These are phyloP conservation scores for Strigamia crassipes DNA, from an alignment of 2,888 invertebrate species.

Conservation along the genomic window DNA sequence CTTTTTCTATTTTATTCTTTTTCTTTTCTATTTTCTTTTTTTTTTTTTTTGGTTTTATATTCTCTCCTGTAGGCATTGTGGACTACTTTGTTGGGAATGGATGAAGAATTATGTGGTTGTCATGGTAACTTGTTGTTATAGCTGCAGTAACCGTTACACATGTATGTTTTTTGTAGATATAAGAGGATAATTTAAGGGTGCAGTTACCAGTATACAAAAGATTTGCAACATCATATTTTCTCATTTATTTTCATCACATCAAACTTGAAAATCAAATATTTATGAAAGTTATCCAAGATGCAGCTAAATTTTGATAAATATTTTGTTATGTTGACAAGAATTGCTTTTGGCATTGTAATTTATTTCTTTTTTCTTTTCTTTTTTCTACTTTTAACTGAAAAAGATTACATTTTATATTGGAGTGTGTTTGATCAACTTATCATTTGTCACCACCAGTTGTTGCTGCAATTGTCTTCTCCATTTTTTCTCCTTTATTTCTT, in stretches of 20 bases:
- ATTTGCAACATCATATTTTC: not conserved
- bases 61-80: not conserved
- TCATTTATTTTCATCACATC: not conserved
- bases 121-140: not conserved
- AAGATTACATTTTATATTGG: conserved; percentile 3
- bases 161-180: conserved; percentile 6
- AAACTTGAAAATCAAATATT: not conserved
- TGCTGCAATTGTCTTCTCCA: not conserved
- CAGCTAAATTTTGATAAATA: too few species aligned
- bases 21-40: not conserved
- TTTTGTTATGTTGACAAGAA: not conserved
- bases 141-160: not conserved
- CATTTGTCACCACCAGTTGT: conserved; percentile 6
- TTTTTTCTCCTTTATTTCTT: too few species aligned
- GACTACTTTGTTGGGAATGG: not conserved
- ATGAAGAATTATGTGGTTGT: conserved; percentile 12
- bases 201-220: not conserved
- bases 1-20: not conserved
- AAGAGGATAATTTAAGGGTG: not conserved
- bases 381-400: not conserved
- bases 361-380: not conserved
- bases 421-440: not conserved
- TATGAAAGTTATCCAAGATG: not conserved
- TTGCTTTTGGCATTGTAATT: conserved; percentile 3
- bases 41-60: not conserved